Evolutionary conservation across 2,888 invertebrate genomes (phyloP).

Genomic region (Mesorhabditis spiculigera): DNA sequence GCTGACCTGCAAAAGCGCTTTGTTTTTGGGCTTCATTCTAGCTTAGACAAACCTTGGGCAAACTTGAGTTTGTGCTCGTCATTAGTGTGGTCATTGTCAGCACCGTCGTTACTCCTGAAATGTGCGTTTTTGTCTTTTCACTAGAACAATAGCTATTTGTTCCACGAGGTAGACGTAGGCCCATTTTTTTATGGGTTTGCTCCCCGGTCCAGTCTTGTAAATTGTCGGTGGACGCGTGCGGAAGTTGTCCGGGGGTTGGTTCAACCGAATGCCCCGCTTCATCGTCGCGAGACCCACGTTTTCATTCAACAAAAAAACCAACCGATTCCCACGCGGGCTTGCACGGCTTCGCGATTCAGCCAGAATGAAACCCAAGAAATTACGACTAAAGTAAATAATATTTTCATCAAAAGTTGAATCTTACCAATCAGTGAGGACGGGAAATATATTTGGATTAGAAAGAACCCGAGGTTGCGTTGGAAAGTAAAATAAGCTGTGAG

Average conservation of each 20-base stretch:
- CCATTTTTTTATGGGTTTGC: too few species aligned
- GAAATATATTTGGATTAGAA: slow-evolving; percentile 57
- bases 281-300: too few species aligned
- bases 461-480: slow-evolving; percentile 58
- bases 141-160: too few species aligned
- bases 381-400: slow-evolving; percentile 38
- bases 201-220: too few species aligned
- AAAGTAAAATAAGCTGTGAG: slow-evolving; percentile 57
- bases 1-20: slow-evolving; percentile 30
- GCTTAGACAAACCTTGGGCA: slow-evolving; percentile 56
- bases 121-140: too few species aligned
- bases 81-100: slow-evolving; percentile 61
- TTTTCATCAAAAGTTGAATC: not conserved
- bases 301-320: slow-evolving; percentile 13
- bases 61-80: slow-evolving; percentile 59
- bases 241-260: too few species aligned
- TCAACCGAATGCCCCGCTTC: too few species aligned
- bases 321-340: slow-evolving; percentile 59
- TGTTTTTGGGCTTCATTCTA: not conserved
- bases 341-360: slow-evolving; percentile 59
- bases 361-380: slow-evolving; percentile 59
- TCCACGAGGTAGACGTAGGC: too few species aligned
- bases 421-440: slow-evolving; percentile 54
- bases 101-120: slow-evolving; percentile 59
- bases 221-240: too few species aligned